Conservation (phyloP, 2,113 vertebrate species). For the Perca fluviatilis region DNA sequence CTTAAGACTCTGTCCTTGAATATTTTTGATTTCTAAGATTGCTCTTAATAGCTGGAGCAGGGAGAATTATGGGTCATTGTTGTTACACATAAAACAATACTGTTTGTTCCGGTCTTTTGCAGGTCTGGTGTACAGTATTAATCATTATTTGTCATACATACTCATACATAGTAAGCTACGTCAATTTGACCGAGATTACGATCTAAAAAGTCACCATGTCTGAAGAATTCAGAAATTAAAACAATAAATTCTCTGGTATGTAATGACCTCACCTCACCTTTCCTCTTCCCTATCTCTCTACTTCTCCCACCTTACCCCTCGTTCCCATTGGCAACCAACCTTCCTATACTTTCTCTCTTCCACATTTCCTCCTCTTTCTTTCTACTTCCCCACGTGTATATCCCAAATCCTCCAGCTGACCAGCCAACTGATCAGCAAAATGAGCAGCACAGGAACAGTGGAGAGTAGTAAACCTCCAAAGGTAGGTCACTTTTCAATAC, state of each 20-base stretch:
- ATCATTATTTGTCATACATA: background rate
- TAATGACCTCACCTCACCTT: slow-evolving; percentile 32
- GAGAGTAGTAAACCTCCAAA: slow-evolving; percentile 88
- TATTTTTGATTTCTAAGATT: slow-evolving; percentile 12
- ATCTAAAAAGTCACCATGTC: background rate
- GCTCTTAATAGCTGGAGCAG: background rate
- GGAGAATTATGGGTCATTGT: background rate
- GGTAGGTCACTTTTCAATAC: slow-evolving; percentile 42
- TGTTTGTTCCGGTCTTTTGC: background rate
- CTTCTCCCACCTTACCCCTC: background rate
- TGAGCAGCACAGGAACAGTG: slow-evolving; percentile 87
- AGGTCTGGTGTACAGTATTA: background rate
- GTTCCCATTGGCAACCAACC: background rate
- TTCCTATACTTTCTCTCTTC: background rate
- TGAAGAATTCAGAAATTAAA: slow-evolving; percentile 5
- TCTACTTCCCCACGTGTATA: background rate
- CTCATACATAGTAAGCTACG: background rate
- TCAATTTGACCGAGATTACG: background rate
- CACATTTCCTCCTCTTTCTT: background rate
- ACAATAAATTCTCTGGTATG: slow-evolving; percentile 8
- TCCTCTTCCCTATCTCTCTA: background rate
- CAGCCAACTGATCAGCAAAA: slow-evolving; percentile 88
- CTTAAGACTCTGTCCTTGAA: slow-evolving; percentile 13
- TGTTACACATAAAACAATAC: slow-evolving; percentile 6
- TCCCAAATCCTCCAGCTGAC: slow-evolving; percentile 82